These are phyloP conservation scores for Xiphydria camelus DNA, from an alignment of 2,888 invertebrate species.

Conservation along the genomic window DNA sequence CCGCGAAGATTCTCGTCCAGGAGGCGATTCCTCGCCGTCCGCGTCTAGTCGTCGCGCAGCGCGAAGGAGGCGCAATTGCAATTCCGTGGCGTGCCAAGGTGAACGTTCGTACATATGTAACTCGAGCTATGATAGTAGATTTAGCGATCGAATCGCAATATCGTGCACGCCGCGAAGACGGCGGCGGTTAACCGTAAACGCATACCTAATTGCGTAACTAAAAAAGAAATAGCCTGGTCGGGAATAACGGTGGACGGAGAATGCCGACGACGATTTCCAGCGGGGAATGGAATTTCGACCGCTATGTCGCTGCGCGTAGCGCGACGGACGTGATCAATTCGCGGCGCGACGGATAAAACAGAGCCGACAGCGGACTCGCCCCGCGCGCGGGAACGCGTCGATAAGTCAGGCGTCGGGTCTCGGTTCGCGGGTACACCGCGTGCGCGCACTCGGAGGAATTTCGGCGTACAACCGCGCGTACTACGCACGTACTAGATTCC, in stretches of 20 bases:
- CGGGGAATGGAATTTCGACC: background rate
- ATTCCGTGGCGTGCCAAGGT: too few relatives aligned
- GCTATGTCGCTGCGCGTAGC: background rate
- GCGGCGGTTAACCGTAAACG: background rate
- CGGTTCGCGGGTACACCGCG: background rate
- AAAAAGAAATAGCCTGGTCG: background rate
- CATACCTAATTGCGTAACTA: background rate
- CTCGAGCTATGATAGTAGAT: too few relatives aligned
- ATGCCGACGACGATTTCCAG: background rate
- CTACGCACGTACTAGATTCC: too few relatives aligned
- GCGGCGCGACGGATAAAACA: conserved; percentile 2
- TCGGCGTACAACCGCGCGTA: too few relatives aligned
- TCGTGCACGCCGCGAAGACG: too few relatives aligned
- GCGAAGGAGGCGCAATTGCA: too few relatives aligned
- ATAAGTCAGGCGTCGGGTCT: background rate
- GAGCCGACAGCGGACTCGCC: background rate
- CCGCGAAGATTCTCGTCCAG: too few relatives aligned
- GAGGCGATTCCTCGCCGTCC: too few relatives aligned
- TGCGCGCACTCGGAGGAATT: background rate
- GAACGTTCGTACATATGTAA: too few relatives aligned
- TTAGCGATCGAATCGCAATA: too few relatives aligned
- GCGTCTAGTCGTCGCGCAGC: too few relatives aligned
- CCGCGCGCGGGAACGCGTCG: background rate
- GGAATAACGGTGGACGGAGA: conserved; percentile 1
- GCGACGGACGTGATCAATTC: background rate